Conservation (phyloP, 2,113 vertebrate genomes). For the Nettapus auritus region DNA sequence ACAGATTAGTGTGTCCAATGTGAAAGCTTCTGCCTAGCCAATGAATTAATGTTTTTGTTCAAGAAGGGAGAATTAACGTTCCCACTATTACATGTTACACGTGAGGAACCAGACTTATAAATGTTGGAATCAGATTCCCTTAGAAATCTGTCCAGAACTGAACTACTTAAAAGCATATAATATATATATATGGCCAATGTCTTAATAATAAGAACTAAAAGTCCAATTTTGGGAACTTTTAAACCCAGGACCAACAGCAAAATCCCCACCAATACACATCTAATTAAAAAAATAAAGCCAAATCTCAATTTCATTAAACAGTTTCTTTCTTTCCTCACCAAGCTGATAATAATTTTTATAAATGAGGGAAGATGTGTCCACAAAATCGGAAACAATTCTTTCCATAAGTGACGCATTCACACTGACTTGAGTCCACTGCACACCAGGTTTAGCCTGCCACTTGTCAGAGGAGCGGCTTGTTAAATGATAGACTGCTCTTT, state of each 20-base stretch:
- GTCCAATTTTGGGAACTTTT: background rate
- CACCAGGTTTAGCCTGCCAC: background rate
- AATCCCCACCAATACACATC: background rate
- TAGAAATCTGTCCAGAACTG: background rate
- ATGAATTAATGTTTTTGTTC: background rate
- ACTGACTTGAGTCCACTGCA: rapidly evolving
- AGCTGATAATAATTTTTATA: background rate
- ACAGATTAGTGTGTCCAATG: rapidly evolving
- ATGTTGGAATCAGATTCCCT: background rate
- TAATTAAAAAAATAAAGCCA: background rate
- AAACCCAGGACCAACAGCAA: background rate
- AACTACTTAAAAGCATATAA: background rate
- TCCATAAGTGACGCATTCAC: rapidly evolving
- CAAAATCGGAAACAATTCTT: background rate
- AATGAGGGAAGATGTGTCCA: background rate
- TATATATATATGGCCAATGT: background rate
- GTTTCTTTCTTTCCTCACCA: background rate
- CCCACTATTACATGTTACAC: background rate
- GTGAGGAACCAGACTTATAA: background rate
- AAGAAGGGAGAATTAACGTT: background rate
- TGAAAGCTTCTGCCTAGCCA: background rate
- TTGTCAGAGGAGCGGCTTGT: background rate
- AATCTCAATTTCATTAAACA: background rate
- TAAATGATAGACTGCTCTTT: background rate
- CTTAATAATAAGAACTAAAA: background rate